Conservation (phyloP, 2,888 invertebrate genomes). For the Globia sparganii region DNA sequence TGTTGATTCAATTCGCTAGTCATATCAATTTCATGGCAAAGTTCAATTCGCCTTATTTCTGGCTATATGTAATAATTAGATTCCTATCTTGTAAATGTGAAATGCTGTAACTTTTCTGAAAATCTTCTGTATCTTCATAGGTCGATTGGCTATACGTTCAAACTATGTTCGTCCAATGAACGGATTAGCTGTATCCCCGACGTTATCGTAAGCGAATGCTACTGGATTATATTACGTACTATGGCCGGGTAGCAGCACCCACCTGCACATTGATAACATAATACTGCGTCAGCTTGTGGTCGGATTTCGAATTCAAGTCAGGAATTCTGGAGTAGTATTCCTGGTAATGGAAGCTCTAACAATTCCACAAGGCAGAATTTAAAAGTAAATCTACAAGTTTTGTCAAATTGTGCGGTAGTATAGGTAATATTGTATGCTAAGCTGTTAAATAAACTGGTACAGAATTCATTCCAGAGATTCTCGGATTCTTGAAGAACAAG, state of each 20-base stretch:
- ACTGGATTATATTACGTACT: slow-evolving; percentile 26
- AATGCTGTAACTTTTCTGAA: background rate
- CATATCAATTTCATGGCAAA: background rate
- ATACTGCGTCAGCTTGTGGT: slow-evolving; percentile 9
- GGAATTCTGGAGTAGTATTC: slow-evolving; percentile 18
- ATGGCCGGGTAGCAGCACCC: slow-evolving; percentile 14
- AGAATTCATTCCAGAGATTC: background rate
- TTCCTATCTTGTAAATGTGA: background rate
- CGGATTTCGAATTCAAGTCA: slow-evolving; percentile 26
- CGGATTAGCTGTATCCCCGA: slow-evolving; percentile 27
- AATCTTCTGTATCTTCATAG: background rate
- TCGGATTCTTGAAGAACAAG: background rate
- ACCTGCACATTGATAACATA: slow-evolving; percentile 41
- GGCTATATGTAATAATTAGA: background rate
- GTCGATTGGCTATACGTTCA: slow-evolving; percentile 5
- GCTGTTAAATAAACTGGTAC: background rate
- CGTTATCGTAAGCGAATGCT: slow-evolving; percentile 23
- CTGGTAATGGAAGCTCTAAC: background rate
- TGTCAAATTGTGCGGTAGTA: background rate
- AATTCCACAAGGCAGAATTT: background rate
- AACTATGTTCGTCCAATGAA: slow-evolving; percentile 19
- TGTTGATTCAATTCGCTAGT: slow-evolving; percentile 10
- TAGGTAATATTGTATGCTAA: background rate
- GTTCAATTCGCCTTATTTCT: background rate
- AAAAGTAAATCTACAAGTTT: background rate